phyloP scores from a whole-genome alignment of 2,888 invertebrate species.

The Osedax frankpressi region DNA sequence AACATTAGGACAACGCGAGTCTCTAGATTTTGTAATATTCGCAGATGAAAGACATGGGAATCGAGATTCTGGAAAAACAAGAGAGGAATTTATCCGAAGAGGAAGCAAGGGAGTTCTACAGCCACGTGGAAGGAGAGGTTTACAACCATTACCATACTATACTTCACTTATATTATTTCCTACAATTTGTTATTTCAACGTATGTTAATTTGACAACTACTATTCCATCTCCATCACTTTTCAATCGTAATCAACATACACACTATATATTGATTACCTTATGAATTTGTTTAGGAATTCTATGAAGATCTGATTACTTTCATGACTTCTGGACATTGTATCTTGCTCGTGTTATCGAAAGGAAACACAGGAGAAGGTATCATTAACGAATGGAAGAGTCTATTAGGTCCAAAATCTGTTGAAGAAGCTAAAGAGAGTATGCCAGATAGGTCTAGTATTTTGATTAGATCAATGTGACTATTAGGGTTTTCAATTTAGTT shows the following conservation, averaged over 20 bases:
- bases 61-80: slow-evolving; percentile 40
- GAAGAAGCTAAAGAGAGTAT: slow-evolving; percentile 42
- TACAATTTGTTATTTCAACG: no score
- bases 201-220: no score
- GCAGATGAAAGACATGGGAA: slow-evolving; percentile 38
- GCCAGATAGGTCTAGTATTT: slow-evolving; percentile 44
- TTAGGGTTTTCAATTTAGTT: no score
- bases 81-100: slow-evolving; percentile 42
- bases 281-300: slow-evolving; percentile 33
- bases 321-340: slow-evolving; percentile 43
- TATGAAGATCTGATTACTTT: slow-evolving; percentile 40
- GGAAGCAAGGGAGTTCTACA: slow-evolving; percentile 41
- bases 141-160: no score
- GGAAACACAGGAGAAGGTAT: slow-evolving; percentile 38
- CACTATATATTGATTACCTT: not conserved
- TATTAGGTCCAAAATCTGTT: slow-evolving; percentile 42
- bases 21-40: no score
- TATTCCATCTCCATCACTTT: no score
- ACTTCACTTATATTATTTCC: no score
- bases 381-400: slow-evolving; percentile 40
- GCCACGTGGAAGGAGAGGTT: slow-evolving; percentile 39
- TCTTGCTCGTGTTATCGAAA: slow-evolving; percentile 41
- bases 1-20: no score
- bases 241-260: no score
- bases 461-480: no score